Base-by-base conservation (phyloP, 2,113 vertebrate species). In the Phocoena sinus region DNA sequence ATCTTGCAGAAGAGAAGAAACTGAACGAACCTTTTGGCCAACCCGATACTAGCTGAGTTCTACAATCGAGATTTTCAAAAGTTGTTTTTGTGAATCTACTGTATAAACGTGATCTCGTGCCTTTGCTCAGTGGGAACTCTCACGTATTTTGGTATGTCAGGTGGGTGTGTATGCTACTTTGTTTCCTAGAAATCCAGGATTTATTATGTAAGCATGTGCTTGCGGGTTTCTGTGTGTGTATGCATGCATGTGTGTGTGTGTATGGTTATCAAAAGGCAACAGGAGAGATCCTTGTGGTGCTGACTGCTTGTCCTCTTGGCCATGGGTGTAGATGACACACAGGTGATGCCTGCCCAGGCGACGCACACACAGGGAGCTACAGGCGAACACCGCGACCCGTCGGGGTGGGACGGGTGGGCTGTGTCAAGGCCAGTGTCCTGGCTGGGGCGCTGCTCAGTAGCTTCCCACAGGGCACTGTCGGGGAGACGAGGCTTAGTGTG, bases 191-290 rank as follows among this genome's bases (percentile, higher is more conserved):
- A 58, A 2, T 8, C 36, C 21, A 31, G 44, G 41, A 17, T 36
- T 58, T n/a, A 17, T 6, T 26, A 11, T 21, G 3, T 44, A 73
- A 13, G 25, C 23, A 3, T 26, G 6, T 9, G 0, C 62, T 79
- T 76, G 23, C 5, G 0, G 4, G 6, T 79, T 33, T 71, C 6
- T 63, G 44, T 4, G 15, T 7, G 14, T 0, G 9, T 53, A 18
- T n/a, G 38, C 25, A 5, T 8, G 67, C 5, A 13, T 20, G 9
- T 50, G 0, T 20, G 0, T 17, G 11, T 13, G 25, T 9, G 0
- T 74, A 14, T 33, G 41, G 20, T 56, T 8, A 36, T 33, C 25
- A 33, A 14, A 65, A 65, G 44, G 44, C 44, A n/a, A 10, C 56
- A 41, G 76, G n/a, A 44, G 67, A 15, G 3, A 15, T 26, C 26